Base-by-base conservation (phyloP, 1,140 invertebrate genomes). In the Zaprionus davidi region DNA sequence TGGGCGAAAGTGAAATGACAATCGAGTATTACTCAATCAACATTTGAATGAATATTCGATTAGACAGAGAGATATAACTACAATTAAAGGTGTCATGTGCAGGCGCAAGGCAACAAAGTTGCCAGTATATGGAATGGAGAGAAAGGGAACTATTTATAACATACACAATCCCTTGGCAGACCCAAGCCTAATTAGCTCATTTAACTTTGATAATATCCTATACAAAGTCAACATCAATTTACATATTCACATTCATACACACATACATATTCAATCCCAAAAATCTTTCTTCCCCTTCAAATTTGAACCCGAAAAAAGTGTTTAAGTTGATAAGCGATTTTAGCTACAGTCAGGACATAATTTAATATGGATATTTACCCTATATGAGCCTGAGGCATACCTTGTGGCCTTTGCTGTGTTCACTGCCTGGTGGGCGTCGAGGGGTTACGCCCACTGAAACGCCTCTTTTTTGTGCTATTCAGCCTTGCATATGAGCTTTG, bases 361-460 rank as follows among this genome's bases (percentile, higher is more conserved):
- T 71, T 79, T 86, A 51, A 59, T 73, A 73, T 82, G 58, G 51
- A 77, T 76, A 67, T 73, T 71, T 51, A 34, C 44, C 17, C 66
- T 68, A 49, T 51, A 13, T 4, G 6, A 51, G 46, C 64, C 15
- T 3, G 1, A n/a, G 53, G 55, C 41, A 68, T 79, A 72, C 65
- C 81, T 90, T 78, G 67, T 44, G 81, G 84, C 82, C 73, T 56
- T 75, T 71, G n/a, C n/a, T 46, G 7, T 13, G 56, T 34, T 69
- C 38, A 62, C 26, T 4, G n/a, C 41, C 28, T 46, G 34, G 28
- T 62, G 24, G 31, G 44, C 31, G 57, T 6, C 2, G 9, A 2
- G 51, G 28, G 22, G 44, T 53, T 62, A 60, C 68, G 57, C 68
- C 57, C 17, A 62, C 58, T 15, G 13, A 26, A 38, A 20, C 44